phyloP scores from a whole-genome alignment of 2,888 invertebrate genomes.

The Folsomia candida region DNA sequence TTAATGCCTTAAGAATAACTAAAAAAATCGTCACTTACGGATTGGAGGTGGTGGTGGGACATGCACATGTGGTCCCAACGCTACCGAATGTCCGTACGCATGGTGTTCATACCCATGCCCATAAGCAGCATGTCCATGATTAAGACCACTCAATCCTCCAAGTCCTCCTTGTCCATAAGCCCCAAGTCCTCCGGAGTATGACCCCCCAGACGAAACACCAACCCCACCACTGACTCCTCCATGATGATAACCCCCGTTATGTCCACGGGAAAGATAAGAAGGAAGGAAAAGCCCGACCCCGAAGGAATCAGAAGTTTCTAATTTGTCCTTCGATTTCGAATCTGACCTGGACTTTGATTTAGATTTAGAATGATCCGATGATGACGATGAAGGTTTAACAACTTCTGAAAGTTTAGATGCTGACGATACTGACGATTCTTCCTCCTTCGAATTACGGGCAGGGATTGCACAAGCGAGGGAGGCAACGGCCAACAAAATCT shows the following conservation, averaged over 20 bases:
- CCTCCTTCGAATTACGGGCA: background rate
- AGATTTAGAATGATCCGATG: background rate
- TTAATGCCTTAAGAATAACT: no score
- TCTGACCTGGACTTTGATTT: background rate
- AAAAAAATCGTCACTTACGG: no score
- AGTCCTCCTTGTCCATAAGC: background rate
- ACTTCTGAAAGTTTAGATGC: background rate
- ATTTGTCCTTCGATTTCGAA: conserved; percentile 16
- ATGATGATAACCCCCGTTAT: background rate
- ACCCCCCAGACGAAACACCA: background rate
- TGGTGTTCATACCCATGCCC: background rate
- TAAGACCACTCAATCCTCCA: background rate
- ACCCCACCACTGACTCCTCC: background rate
- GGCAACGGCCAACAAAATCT: background rate
- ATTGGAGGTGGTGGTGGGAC: background rate
- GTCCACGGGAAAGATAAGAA: background rate
- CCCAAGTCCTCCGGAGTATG: background rate
- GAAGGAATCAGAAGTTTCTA: conserved; percentile 30
- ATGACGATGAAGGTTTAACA: background rate
- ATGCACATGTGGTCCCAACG: background rate
- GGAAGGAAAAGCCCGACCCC: conserved; percentile 19
- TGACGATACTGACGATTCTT: background rate
- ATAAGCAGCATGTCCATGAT: background rate
- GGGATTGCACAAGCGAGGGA: background rate
- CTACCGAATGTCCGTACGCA: background rate